phyloP scores from a whole-genome alignment of 2,797 vertebrate species.

The Dromococcyx pavoninus region DNA sequence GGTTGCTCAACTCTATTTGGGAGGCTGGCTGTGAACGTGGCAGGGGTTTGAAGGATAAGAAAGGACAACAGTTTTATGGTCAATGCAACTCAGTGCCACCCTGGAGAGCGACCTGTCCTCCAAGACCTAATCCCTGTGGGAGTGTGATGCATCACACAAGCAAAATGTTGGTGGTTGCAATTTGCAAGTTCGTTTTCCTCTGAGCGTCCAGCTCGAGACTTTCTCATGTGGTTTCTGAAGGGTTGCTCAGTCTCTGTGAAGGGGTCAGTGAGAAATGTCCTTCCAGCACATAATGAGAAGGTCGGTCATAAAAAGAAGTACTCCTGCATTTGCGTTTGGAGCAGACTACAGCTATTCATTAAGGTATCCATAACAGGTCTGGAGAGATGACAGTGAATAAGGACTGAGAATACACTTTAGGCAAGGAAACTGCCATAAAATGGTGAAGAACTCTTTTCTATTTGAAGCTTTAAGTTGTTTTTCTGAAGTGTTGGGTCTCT shows the following conservation, averaged over 20 bases:
- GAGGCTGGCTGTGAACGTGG: background rate
- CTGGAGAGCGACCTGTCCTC: background rate
- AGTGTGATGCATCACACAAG: background rate
- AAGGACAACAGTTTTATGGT: background rate
- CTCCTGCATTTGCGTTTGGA: background rate
- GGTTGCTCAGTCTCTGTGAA: background rate
- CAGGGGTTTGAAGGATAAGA: background rate
- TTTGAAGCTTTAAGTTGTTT: background rate
- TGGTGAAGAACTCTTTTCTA: background rate
- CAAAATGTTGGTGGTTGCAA: background rate
- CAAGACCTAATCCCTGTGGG: fast-evolving
- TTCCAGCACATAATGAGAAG: background rate
- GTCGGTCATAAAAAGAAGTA: background rate
- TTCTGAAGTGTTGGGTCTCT: background rate
- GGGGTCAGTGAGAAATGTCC: background rate
- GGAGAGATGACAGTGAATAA: background rate
- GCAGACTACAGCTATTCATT: background rate
- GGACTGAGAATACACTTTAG: background rate
- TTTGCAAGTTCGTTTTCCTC: background rate
- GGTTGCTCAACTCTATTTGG: fast-evolving
- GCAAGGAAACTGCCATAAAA: background rate
- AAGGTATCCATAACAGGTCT: background rate
- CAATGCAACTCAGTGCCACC: background rate
- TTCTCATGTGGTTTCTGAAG: background rate
- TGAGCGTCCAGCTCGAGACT: background rate